Evolutionary conservation across 2,888 invertebrate genomes (phyloP).

Genomic region (Belgica antarctica): DNA sequence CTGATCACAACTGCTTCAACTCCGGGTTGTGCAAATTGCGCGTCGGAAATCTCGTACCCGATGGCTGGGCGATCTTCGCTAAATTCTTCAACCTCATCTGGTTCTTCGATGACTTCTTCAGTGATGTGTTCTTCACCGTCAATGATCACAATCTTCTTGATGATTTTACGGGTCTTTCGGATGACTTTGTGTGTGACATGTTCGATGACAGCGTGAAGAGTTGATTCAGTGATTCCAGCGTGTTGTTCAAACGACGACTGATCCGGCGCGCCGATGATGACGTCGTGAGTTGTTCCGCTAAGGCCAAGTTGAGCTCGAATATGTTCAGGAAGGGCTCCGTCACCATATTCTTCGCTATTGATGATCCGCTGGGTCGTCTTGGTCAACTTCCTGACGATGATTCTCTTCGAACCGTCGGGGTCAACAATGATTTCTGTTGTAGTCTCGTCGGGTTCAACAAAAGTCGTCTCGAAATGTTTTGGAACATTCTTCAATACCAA

Average conservation of each 20-base stretch:
- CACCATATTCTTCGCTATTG: slow-evolving; percentile 56
- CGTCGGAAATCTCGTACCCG: slow-evolving; percentile 61
- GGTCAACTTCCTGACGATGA: slow-evolving; percentile 72
- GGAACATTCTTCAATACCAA: slow-evolving; percentile 70
- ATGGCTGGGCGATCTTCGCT: slow-evolving; percentile 72
- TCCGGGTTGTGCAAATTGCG: background rate
- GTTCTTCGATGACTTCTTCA: slow-evolving; percentile 82
- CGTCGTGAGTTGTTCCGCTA: slow-evolving; percentile 31
- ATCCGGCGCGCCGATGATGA: slow-evolving; percentile 1
- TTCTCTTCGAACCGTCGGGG: slow-evolving; percentile 76
- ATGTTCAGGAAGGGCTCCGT: slow-evolving; percentile 46
- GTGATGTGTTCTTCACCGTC: slow-evolving; percentile 81
- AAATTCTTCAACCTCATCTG: slow-evolving; percentile 70
- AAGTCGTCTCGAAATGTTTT: slow-evolving; percentile 75
- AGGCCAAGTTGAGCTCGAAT: background rate
- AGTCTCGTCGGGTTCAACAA: slow-evolving; percentile 78
- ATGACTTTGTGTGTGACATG: slow-evolving; percentile 78
- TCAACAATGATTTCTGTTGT: slow-evolving; percentile 79
- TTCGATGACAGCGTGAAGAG: slow-evolving; percentile 75
- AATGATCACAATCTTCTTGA: slow-evolving; percentile 72
- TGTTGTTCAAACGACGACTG: slow-evolving; percentile 24
- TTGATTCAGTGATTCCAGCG: slow-evolving; percentile 57
- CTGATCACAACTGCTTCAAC: slow-evolving; percentile 51
- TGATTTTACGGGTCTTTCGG: slow-evolving; percentile 70
- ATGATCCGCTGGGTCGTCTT: slow-evolving; percentile 67